Conservation (phyloP, 2,888 invertebrate genomes). For the Troilus luridus region DNA sequence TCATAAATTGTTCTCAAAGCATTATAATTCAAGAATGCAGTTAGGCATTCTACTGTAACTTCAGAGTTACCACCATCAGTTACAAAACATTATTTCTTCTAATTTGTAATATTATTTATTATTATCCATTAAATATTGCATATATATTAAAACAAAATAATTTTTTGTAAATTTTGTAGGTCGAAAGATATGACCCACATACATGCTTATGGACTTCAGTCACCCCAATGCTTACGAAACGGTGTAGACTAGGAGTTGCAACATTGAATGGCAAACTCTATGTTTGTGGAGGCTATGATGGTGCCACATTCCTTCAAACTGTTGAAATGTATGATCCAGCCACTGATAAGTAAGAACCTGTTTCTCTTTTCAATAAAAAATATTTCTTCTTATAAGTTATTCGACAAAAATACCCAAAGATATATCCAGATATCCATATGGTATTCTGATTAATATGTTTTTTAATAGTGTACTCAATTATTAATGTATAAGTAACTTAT, state of each 20-base stretch:
- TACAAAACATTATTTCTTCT: not conserved
- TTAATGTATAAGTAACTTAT: no score
- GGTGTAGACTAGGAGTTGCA: constrained; percentile 88
- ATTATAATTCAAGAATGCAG: not conserved
- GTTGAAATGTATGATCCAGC: constrained; percentile 86
- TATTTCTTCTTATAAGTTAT: not conserved
- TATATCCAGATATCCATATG: no score
- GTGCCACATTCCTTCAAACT: constrained; percentile 83
- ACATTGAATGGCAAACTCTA: constrained; percentile 86
- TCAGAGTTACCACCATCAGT: not conserved
- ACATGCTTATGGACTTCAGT: constrained; percentile 82
- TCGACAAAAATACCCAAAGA: no score
- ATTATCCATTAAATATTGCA: no score
- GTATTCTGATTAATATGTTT: no score
- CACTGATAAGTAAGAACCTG: constrained; percentile 74
- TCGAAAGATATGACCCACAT: constrained; percentile 84
- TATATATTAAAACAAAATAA: no score
- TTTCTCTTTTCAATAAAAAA: constrained; percentile 17
- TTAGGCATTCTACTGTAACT: not conserved
- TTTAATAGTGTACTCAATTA: no score
- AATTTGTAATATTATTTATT: not conserved
- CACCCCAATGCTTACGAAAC: constrained; percentile 83
- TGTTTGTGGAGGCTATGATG: constrained; percentile 89
- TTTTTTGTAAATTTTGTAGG: constrained; percentile 68
- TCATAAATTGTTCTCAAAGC: not conserved